Percentiles rank a stretch among this genome's conserved stretches.
Evolutionary conservation across 2,888 invertebrate genomes (phyloP).

Genomic region (Timema podura): DNA sequence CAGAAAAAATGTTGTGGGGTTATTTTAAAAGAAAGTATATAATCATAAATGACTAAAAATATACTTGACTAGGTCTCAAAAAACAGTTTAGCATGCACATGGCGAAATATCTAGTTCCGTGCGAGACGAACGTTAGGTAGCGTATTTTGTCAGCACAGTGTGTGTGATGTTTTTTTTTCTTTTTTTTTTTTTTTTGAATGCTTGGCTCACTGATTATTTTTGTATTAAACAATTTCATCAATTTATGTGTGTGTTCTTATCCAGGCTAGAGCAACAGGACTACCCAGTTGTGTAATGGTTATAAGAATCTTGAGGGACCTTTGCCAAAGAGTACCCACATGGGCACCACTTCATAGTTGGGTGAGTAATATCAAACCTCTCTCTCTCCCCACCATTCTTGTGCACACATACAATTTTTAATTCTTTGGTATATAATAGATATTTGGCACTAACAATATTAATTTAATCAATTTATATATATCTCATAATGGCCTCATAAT

Average conservation of each 20-base stretch:
- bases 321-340: constrained; percentile 89
- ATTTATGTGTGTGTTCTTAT: constrained; percentile 5
- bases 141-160: constrained; percentile 8
- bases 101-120: constrained; percentile 18
- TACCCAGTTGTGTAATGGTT: constrained; percentile 95
- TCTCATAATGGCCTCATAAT: too few species aligned
- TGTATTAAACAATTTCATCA: too few species aligned
- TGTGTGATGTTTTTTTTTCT: constrained; percentile 18
- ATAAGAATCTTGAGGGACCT: constrained; percentile 94
- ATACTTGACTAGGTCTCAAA: too few species aligned
- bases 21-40: too few species aligned
- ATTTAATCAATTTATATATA: too few species aligned
- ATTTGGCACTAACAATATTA: too few species aligned
- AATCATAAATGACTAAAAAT: too few species aligned
- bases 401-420: too few species aligned
- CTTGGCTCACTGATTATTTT: not conserved
- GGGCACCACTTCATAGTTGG: constrained; percentile 92
- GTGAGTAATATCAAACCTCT: constrained; percentile 53
- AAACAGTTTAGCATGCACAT: constrained; percentile 27
- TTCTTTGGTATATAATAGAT: too few species aligned
- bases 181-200: not conserved
- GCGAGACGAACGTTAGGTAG: constrained; percentile 26
- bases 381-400: too few species aligned
- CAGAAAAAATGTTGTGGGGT: too few species aligned
- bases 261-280: constrained; percentile 92